Conservation (phyloP, 64 coral and sea anemone genomes). For the Orbicella faveolata region DNA sequence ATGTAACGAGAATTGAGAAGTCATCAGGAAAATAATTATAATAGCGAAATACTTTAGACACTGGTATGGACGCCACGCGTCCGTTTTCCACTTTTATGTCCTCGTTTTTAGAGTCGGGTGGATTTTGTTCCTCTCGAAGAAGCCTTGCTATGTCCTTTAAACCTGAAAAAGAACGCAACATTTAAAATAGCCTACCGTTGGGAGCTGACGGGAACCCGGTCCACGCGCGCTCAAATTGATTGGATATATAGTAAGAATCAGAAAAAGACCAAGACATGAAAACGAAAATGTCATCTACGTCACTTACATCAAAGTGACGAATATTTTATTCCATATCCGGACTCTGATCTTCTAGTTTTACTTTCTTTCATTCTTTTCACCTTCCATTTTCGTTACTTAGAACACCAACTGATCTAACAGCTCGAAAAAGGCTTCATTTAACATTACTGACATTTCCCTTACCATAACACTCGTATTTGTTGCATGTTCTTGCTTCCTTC, state of each 20-base stretch:
- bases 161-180: background rate
- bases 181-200: background rate
- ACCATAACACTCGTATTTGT: conserved; percentile 84
- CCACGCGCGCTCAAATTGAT: no score
- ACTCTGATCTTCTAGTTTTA: no score
- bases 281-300: no score
- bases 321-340: no score
- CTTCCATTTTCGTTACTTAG: background rate
- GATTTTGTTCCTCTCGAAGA: background rate
- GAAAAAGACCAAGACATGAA: no score
- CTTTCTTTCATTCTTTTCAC: no score
- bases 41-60: conserved; percentile 61
- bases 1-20: conserved; percentile 74
- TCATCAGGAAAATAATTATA: conserved; percentile 68
- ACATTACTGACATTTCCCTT: background rate
- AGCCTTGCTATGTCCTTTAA: conserved; percentile 26
- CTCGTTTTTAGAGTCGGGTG: background rate
- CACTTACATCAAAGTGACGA: no score
- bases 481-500: conserved; percentile 63
- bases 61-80: conserved; percentile 13
- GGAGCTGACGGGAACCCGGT: no score
- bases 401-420: no score
- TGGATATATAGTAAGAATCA: no score
- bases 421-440: background rate
- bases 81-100: conserved; percentile 44